A percentile compares a stretch with the other conserved stretches of the same genome.
phyloP scores from a whole-genome alignment of 2,797 vertebrate genomes.

The Brotula barbata region DNA sequence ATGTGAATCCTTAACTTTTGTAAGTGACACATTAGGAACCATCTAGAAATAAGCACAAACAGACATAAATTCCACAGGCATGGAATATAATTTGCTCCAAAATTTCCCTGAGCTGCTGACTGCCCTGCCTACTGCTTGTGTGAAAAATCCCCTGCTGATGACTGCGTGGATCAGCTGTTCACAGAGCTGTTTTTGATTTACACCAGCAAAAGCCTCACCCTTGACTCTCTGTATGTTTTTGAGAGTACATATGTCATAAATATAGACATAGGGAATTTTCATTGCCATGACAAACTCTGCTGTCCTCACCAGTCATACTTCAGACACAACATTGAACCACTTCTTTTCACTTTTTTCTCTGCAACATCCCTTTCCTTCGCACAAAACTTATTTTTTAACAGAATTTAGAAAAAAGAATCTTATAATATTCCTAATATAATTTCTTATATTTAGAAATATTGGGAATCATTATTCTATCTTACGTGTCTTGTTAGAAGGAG shows the following conservation, averaged over 20 bases:
- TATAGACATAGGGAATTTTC: background rate
- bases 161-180: slow-evolving; percentile 51
- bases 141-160: slow-evolving; percentile 54
- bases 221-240: background rate
- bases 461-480: too few species aligned
- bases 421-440: too few species aligned
- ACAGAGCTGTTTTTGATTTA: slow-evolving; percentile 3
- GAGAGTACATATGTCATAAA: background rate
- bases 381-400: too few species aligned
- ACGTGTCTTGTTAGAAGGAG: too few species aligned
- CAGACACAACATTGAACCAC: background rate
- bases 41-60: background rate
- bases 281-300: background rate
- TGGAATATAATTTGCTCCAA: background rate
- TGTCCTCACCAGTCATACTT: background rate
- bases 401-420: too few species aligned
- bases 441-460: too few species aligned
- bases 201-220: background rate
- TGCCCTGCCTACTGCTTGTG: slow-evolving; percentile 32
- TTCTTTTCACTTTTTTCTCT: background rate
- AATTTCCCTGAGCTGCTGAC: slow-evolving; percentile 20
- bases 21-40: background rate
- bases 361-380: background rate
- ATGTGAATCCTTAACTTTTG: slow-evolving; percentile 1
- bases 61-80: background rate